Conservation (phyloP, 1,140 invertebrate genomes). For the Drosophila watanabei region DNA sequence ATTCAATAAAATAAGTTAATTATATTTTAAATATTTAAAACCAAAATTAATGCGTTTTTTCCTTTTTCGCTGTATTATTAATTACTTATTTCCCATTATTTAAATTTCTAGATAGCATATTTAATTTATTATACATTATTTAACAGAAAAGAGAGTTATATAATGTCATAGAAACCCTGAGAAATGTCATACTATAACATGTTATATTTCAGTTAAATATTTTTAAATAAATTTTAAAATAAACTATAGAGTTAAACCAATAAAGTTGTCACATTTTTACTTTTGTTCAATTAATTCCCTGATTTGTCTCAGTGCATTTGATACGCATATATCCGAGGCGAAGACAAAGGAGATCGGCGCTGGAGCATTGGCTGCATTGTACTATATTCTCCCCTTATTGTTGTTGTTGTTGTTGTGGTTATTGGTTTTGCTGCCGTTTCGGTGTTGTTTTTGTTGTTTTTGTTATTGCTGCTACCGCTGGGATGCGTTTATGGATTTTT, state of each 20-base stretch:
- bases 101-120: background rate
- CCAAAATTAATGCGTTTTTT: too few relatives aligned
- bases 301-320: constrained; percentile 1
- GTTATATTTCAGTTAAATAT: too few relatives aligned
- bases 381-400: constrained; percentile 1
- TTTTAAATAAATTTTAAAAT: too few relatives aligned
- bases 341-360: constrained; percentile 55
- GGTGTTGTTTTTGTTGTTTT: constrained; percentile 18
- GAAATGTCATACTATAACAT: too few relatives aligned
- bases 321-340: constrained; percentile 10
- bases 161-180: too few relatives aligned
- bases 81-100: background rate
- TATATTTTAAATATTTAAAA: too few relatives aligned
- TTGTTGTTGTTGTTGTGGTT: constrained; percentile 39
- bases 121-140: background rate
- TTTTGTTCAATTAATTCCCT: background rate
- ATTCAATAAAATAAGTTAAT: background rate
- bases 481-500: constrained; percentile 75
- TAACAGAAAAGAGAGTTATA: background rate
- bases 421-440: constrained; percentile 56
- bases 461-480: constrained; percentile 59
- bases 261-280: background rate
- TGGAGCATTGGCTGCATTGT: constrained; percentile 33
- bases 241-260: too few relatives aligned
- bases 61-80: too few relatives aligned